Base-by-base conservation (phyloP, 2,888 invertebrate species). In the Craniophora ligustri region DNA sequence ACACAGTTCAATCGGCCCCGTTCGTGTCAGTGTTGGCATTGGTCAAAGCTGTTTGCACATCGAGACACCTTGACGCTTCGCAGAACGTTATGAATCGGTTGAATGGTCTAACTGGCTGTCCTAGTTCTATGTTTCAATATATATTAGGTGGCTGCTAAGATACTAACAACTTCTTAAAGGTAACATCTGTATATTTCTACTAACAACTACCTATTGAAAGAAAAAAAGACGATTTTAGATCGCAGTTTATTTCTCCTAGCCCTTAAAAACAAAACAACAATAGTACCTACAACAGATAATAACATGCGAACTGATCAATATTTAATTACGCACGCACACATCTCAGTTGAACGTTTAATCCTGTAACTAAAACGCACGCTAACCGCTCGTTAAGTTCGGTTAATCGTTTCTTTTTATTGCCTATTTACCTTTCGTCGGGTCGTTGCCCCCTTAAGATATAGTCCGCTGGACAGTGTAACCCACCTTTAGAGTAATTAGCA, bases 391-490 rank as follows among this genome's bases (percentile, higher is more conserved):
- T 78, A 78, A 59, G 69, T 51, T 41, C 21, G 23, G 41, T 54
- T 70, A 78, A 78, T 78, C 70, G 77, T 69, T 62, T 69, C 65
- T 77, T 78, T 81, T 78, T 78, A 78, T 78, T 67, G 70, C 58
- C 67, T 73, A 68, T 77, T 79, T 76, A 73, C 76, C 70, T 74
- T 72, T 61, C 59, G 51, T 48, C 31, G 18, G 51, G 54, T 60
- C 61, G 15, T 58, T 69, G 54, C 16, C 53, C 62, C 61, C 50
- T 63, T 46, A 56, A 54, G 60, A 60, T 59, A 56, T 38, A 42
- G 54, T 40, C 46, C 36, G 38, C 39, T 40, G 8, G 32, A 21
- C 31, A 18, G 39, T 56, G 45, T 34, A 34, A 21, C 23, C 46
- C 6, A 23, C 18, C 35, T 40, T 55, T 34, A 53, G 30, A 36